Percentiles rank a stretch among this genome's conserved stretches.
These are phyloP conservation scores for Dallia pectoralis DNA, from an alignment of 2,797 vertebrate genomes.

Conservation along the genomic window DNA sequence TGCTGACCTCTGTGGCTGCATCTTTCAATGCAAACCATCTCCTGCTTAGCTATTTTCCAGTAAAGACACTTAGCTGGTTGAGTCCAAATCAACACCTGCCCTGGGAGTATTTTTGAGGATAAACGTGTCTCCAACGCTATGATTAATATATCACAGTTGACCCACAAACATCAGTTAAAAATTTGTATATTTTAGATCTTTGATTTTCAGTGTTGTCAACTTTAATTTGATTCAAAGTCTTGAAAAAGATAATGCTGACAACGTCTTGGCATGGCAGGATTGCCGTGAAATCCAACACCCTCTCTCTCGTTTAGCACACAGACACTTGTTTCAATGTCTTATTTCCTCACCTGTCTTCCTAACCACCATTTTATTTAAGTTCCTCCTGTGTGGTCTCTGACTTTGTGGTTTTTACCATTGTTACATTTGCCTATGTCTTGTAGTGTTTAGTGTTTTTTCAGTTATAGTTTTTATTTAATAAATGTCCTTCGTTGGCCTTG, in stretches of 20 bases:
- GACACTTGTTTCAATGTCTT: no score
- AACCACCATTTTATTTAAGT: no score
- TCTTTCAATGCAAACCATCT: conserved; percentile 51
- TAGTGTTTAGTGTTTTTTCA: no score
- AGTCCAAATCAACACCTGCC: conserved; percentile 57
- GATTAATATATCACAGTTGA: background rate
- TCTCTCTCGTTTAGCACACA: no score
- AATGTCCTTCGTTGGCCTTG: no score
- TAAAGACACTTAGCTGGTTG: conserved; percentile 48
- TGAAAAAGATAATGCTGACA: background rate
- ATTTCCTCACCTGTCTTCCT: no score
- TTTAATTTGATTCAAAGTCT: background rate
- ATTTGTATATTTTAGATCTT: background rate
- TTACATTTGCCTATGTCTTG: no score
- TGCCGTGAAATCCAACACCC: no score
- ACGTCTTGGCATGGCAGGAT: no score
- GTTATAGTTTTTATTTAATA: no score
- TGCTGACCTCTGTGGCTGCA: conserved; percentile 52
- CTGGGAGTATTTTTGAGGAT: conserved; percentile 32
- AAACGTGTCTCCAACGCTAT: background rate
- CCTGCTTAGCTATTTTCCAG: conserved; percentile 28
- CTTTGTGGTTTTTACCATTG: no score
- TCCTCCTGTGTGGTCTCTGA: no score
- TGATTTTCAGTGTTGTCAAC: background rate
- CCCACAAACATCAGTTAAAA: background rate